Conservation (phyloP, 2,797 vertebrate species). For the Hyperoplus immaculatus region DNA sequence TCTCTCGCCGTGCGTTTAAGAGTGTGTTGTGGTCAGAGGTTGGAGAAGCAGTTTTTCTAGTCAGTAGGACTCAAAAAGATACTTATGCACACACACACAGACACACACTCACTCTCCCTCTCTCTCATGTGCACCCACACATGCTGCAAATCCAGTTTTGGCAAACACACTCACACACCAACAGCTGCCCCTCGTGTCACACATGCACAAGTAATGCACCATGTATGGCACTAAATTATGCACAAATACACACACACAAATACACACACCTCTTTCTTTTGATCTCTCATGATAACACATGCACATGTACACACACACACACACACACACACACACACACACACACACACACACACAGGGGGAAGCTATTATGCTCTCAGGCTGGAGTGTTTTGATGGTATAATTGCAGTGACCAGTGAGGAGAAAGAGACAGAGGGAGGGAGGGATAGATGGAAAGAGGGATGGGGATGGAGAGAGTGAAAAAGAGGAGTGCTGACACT, state of each 20-base stretch:
- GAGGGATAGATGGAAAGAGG: slow-evolving; percentile 81
- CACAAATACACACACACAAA: slow-evolving; percentile 64
- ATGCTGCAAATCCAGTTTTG: slow-evolving; percentile 45
- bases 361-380: slow-evolving; percentile 90
- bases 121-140: slow-evolving; percentile 63
- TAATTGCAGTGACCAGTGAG: slow-evolving; percentile 89
- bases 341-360: slow-evolving; percentile 57
- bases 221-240: slow-evolving; percentile 75
- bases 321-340: slow-evolving; percentile 56
- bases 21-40: slow-evolving; percentile 75
- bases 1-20: slow-evolving; percentile 61
- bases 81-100: slow-evolving; percentile 40
- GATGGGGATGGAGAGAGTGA: slow-evolving; percentile 78
- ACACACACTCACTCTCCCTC: slow-evolving; percentile 45
- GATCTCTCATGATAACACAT: slow-evolving; percentile 59
- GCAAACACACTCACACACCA: slow-evolving; percentile 40
- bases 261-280: slow-evolving; percentile 51
- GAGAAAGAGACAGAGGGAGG: slow-evolving; percentile 78
- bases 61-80: slow-evolving; percentile 51
- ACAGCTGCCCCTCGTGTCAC: slow-evolving; percentile 68
- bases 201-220: slow-evolving; percentile 71
- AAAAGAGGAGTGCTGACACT: slow-evolving; percentile 85
- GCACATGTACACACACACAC: slow-evolving; percentile 27
- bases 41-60: slow-evolving; percentile 84
- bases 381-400: slow-evolving; percentile 90